phyloP scores from a whole-genome alignment of 2,113 vertebrate species.

The Mus spicilegus region DNA sequence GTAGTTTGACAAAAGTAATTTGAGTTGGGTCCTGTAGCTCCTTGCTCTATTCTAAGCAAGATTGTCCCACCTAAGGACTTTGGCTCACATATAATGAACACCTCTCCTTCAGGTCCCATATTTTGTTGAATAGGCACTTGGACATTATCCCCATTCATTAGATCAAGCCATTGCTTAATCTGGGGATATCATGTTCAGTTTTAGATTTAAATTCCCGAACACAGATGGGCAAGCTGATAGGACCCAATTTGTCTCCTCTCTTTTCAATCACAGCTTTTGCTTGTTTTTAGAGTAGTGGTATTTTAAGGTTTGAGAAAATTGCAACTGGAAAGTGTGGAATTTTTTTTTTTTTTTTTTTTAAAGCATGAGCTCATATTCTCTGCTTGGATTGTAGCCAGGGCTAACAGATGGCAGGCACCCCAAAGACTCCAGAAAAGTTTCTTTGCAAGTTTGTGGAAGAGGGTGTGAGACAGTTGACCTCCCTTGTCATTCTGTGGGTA shows the following conservation, averaged over 20 bases:
- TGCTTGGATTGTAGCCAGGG: constrained; percentile 1
- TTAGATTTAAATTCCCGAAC: constrained; percentile 38
- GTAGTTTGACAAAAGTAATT: neutral
- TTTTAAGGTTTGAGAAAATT: constrained; percentile 76
- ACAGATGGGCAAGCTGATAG: constrained; percentile 37
- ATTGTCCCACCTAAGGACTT: neutral
- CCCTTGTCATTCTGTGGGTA: neutral
- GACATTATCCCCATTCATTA: neutral
- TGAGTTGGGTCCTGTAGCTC: neutral
- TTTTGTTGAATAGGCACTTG: neutral
- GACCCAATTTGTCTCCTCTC: constrained; percentile 45
- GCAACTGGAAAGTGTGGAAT: constrained; percentile 44
- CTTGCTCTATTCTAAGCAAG: neutral
- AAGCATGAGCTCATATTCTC: constrained; percentile 51
- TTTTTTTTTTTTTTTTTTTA: neutral
- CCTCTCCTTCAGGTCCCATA: neutral
- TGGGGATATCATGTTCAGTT: constrained; percentile 31
- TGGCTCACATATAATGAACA: neutral
- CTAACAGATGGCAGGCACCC: constrained; percentile 4
- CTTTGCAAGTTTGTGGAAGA: neutral
- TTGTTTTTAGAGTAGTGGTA: constrained; percentile 67
- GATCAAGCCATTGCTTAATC: neutral
- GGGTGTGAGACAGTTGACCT: neutral
- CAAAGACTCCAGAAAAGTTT: neutral
- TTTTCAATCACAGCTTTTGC: constrained; percentile 47